These are phyloP conservation scores for Chelonoidis abingdonii DNA, from an alignment of 2,113 vertebrate species.

Conservation along the genomic window DNA sequence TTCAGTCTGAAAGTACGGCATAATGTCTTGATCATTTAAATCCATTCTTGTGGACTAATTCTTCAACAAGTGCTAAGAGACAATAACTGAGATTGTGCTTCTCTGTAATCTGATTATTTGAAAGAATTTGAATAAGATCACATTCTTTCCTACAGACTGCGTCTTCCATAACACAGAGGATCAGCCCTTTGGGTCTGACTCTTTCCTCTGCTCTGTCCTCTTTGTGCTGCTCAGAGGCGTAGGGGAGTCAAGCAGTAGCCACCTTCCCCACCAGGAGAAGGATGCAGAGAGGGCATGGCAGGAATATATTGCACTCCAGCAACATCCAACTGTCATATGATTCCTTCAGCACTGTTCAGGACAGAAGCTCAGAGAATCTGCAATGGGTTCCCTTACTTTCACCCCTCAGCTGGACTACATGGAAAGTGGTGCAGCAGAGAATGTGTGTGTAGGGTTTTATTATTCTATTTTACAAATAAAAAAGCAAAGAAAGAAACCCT, in stretches of 20 bases:
- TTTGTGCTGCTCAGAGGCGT: not conserved
- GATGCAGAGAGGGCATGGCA: not conserved
- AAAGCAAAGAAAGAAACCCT: not conserved
- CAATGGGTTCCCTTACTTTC: not conserved
- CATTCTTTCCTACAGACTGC: not conserved
- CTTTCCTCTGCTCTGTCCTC: not conserved
- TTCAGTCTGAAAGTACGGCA: too few relatives aligned
- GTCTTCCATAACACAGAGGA: not conserved
- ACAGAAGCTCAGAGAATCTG: not conserved
- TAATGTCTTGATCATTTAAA: too few relatives aligned
- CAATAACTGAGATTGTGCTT: not conserved
- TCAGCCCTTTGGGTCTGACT: not conserved
- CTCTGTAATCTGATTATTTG: not conserved
- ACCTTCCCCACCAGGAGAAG: not conserved
- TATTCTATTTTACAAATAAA: not conserved
- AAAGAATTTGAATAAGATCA: not conserved
- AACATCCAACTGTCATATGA: not conserved
- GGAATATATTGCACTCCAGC: not conserved
- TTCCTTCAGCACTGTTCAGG: not conserved
- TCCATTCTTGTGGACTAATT: too few relatives aligned
- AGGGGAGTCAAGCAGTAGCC: not conserved
- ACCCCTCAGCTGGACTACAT: not conserved
- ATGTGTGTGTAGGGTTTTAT: not conserved
- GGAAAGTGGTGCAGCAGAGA: not conserved
- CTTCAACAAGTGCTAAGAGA: too few relatives aligned